Percentiles rank a stretch among this genome's conserved stretches.
phyloP scores from a whole-genome alignment of 2,797 vertebrate species.

The Gorsachius magnificus region DNA sequence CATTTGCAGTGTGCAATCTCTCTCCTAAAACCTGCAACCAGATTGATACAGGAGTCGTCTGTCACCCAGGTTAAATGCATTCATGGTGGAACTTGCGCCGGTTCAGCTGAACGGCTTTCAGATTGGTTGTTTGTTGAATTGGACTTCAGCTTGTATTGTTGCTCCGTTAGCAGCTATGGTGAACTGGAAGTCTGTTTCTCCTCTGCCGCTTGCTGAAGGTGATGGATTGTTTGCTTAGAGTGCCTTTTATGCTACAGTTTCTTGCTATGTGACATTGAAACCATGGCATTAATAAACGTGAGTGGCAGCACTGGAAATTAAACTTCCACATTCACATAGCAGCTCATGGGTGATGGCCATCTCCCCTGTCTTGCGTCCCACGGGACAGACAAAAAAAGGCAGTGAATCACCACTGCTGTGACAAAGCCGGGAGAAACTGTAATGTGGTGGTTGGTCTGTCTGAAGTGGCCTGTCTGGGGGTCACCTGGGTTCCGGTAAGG shows the following conservation, averaged over 20 bases:
- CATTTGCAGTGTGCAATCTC: background rate
- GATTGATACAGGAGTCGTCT: background rate
- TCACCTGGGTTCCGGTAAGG: background rate
- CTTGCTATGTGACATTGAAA: background rate
- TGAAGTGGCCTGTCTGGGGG: background rate
- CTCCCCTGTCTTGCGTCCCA: background rate
- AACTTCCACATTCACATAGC: rapidly evolving
- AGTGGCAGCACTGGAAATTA: background rate
- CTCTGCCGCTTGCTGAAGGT: background rate
- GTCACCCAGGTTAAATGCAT: background rate
- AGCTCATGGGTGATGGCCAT: too few species aligned
- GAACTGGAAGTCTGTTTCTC: background rate
- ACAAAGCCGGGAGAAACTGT: background rate
- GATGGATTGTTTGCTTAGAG: background rate
- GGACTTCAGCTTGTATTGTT: background rate
- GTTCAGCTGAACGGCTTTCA: background rate
- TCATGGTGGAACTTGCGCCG: background rate
- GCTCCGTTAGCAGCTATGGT: background rate
- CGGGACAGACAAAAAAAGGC: background rate
- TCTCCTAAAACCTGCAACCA: background rate
- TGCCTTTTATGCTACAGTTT: background rate
- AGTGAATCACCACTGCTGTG: background rate
- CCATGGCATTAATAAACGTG: background rate
- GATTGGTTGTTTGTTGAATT: background rate
- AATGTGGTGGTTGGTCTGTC: background rate